phyloP scores from a whole-genome alignment of 2,113 vertebrate species.

The Sturnira hondurensis region DNA sequence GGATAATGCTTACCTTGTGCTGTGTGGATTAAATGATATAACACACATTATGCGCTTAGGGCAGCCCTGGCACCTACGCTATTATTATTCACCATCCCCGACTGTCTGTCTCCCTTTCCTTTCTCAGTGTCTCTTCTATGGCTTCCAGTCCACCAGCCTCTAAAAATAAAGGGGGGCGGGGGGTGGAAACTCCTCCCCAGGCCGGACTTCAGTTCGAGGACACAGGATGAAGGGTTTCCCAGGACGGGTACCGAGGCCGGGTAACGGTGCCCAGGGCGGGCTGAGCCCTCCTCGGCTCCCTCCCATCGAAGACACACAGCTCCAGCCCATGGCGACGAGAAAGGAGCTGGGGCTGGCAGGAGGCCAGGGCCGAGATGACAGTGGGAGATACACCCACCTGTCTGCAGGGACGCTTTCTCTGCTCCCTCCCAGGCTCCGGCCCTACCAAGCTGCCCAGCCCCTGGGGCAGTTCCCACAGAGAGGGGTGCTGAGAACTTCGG shows the following conservation, averaged over 20 bases:
- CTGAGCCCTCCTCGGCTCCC: not conserved
- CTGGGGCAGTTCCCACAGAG: slow-evolving; percentile 73
- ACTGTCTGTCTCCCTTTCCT: slow-evolving; percentile 44
- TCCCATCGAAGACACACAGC: slow-evolving; percentile 44
- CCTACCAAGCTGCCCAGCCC: slow-evolving; percentile 46
- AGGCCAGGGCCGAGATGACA: slow-evolving; percentile 71
- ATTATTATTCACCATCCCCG: slow-evolving; percentile 36
- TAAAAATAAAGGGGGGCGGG: not conserved
- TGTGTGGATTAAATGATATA: slow-evolving; percentile 31
- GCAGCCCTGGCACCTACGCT: slow-evolving; percentile 16
- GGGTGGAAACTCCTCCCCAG: not conserved
- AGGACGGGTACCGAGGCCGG: not conserved
- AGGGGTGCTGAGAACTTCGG: slow-evolving; percentile 48
- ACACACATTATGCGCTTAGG: slow-evolving; percentile 24
- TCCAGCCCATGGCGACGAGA: slow-evolving; percentile 58
- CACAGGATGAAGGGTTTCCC: not conserved
- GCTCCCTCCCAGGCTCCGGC: slow-evolving; percentile 42
- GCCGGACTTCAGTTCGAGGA: not conserved
- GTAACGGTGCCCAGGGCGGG: slow-evolving; percentile 37
- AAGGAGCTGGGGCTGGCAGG: slow-evolving; percentile 59
- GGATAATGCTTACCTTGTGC: slow-evolving; percentile 46
- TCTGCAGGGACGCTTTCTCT: slow-evolving; percentile 65
- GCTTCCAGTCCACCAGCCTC: not conserved
- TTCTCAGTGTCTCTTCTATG: slow-evolving; percentile 10
- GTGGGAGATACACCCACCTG: slow-evolving; percentile 70